Base-by-base conservation (phyloP, 2,797 vertebrate species). In the Myoxocephalus aenaeus region DNA sequence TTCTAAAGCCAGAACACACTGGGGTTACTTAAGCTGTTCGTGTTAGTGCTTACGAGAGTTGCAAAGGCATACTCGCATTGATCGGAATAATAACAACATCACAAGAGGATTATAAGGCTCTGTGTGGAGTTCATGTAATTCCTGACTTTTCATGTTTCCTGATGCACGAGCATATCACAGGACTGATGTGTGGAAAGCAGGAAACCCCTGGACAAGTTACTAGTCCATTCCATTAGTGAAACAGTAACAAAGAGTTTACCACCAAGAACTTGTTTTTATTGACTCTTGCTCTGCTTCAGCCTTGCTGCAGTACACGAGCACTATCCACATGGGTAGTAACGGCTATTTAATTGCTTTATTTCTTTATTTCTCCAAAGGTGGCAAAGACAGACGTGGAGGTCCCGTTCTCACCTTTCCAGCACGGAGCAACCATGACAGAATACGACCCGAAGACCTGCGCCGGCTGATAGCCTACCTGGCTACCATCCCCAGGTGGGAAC, bases 361-460 rank as follows among this genome's bases (percentile, higher is more conserved):
- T 25, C 38, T n/a, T n/a, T n/a, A n/a, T 38, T 7, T 65, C 2
- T 84, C 88, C 84, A 48, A 89, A 99, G 98, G 98, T 87, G 98
- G 98, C 87, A 96, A 96, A 96, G 98, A 99, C 94, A 97, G 98
- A 77, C 96, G 98, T 2, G 98, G 98, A 66, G 98, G 98, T 75
- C 98, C 98, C 2, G 96, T 99, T 87, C 94, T 99, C 88, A 99
- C 98, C 0, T 99, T 99, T 92, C 98, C 98, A 84, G 97, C 97
- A 83, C 96, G 97, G 50, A 98, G 97, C 92, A 99, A 99, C 90
- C 98, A 99, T 5, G 98, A 99, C 81, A 97, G 98, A 97, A 99
- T 99, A 98, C 96, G 97, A 86, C 96, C 97, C 40, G 98, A 99
- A 89, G 98, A 99, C 80, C 97, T 99, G 63, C 94, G 98, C 76